Evolutionary conservation across 2,888 invertebrate genomes (phyloP), one percentile per base, ranked within the genome.

Genomic region (Tolmerus cingulatus): DNA sequence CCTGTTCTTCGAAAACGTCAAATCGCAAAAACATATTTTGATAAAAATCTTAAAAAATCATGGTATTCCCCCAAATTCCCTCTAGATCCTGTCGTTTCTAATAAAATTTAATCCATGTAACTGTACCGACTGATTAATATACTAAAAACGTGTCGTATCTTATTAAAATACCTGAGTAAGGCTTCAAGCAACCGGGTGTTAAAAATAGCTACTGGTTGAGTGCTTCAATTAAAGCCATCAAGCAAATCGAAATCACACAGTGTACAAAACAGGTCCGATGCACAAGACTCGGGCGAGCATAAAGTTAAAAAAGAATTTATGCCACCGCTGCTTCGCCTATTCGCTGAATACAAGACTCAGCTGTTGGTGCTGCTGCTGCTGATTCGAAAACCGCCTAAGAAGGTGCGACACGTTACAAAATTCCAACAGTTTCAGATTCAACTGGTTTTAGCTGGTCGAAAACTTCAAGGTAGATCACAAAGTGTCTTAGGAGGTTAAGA

Each of bases 381-480:
- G 3, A 14, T 46, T 46, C 34, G 82, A 16, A 82, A 23, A 82
- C 82, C 40, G 40, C 40, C 82, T 57, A 82, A 82, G 37, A 37
- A 82, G 82, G 82, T 82, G 82, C 82, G 82, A 57, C 82, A 82
- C 82, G 34, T 82, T 82, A 82, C 82, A 82, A 82, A 82, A 82
- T 82, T 82, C 82, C 82, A 82, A 57, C 82, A 34, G 66, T 55
- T 86, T 79, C 86, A 79, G 86, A 86, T 86, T 86, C 78, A 86
- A 86, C 86, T 77, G 78, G 86, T 79, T 86, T 40, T 55, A 86
- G n/a, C 86, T 55, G 78, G 86, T 86, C 78, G 34, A 78, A 86
- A 86, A 37, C 78, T 86, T 86, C 86, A 86, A 86, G 86, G 86
- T 86, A 86, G 86, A 86, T 77, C 78, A 77, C 86, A 86, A 86